Conservation (phyloP, 1,140 invertebrate species). For the Cotesia chilonis region DNA sequence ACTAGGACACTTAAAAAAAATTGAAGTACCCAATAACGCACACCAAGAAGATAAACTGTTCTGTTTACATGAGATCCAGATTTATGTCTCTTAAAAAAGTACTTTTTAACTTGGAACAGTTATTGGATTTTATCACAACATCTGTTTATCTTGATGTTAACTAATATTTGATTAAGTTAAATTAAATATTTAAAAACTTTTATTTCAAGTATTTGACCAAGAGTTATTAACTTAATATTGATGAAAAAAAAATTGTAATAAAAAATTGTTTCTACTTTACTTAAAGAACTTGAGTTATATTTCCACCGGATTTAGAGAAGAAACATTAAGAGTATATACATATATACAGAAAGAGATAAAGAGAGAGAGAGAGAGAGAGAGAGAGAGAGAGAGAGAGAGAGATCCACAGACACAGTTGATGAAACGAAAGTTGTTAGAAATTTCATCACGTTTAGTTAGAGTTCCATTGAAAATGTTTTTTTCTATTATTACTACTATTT, state of each 20-base stretch:
- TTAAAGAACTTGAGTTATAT: background rate
- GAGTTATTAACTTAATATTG: no score
- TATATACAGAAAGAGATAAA: background rate
- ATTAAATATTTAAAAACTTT: no score
- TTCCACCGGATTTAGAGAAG: background rate
- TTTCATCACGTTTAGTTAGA: conserved; percentile 22
- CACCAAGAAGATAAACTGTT: no score
- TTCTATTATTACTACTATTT: background rate
- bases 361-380: no score
- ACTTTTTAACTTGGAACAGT: background rate
- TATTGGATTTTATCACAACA: background rate
- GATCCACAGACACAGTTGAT: background rate
- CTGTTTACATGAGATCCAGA: conserved; percentile 1
- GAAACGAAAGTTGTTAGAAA: conserved; percentile 1
- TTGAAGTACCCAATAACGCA: no score
- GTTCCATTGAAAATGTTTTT: background rate
- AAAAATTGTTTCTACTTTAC: background rate
- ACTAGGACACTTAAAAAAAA: no score
- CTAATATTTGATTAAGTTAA: no score
- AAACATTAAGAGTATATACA: background rate
- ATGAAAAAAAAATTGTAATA: no score
- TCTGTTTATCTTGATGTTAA: no score
- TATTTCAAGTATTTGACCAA: no score
- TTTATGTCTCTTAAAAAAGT: background rate
- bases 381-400: no score